A percentile compares a stretch with the other conserved stretches of the same genome.
These are phyloP conservation scores for Phengaris arion DNA, from an alignment of 2,888 invertebrate genomes.

Conservation along the genomic window DNA sequence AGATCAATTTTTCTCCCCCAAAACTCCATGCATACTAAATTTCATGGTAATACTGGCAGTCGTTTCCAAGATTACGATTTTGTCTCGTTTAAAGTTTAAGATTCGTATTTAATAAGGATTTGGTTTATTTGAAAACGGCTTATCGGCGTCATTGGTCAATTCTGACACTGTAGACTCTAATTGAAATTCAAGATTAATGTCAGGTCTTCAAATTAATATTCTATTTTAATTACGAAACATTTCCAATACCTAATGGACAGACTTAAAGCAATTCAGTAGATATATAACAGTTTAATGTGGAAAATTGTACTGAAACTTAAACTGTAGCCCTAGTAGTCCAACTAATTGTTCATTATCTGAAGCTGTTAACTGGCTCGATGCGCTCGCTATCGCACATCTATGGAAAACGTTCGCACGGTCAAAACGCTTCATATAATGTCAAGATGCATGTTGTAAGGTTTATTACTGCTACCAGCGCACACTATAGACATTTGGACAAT, in stretches of 20 bases:
- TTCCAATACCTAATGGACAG: background rate
- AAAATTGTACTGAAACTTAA: background rate
- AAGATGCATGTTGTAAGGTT: slow-evolving; percentile 69
- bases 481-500: background rate
- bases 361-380: slow-evolving; percentile 58
- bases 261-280: background rate
- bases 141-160: no score
- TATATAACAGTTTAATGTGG: background rate
- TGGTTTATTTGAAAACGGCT: no score
- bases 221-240: background rate
- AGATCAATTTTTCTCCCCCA: no score
- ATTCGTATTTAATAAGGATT: no score
- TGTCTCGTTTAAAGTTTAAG: no score
- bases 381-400: slow-evolving; percentile 47
- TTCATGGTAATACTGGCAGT: no score
- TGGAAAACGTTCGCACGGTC: slow-evolving; percentile 69
- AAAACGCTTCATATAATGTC: slow-evolving; percentile 72
- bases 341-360: slow-evolving; percentile 42
- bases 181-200: no score
- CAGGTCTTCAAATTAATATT: no score
- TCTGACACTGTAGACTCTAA: no score
- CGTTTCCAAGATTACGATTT: no score
- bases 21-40: no score
- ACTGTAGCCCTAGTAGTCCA: slow-evolving; percentile 30
- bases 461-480: slow-evolving; percentile 34